These are phyloP conservation scores for Brachionus koreanus DNA, from an alignment of 1,140 invertebrate species.

Conservation along the genomic window DNA sequence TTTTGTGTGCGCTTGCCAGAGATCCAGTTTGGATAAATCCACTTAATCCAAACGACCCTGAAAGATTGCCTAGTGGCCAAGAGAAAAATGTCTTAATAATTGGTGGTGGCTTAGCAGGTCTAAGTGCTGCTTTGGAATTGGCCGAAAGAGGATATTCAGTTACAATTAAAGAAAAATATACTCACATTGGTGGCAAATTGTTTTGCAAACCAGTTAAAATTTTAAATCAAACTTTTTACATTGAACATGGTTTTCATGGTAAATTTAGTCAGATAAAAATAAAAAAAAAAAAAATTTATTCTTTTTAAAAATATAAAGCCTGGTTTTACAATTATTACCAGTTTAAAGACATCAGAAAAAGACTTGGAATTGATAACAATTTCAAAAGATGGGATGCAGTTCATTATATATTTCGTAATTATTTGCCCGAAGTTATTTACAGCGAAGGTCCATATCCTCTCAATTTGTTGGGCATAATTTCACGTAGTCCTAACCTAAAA, in stretches of 20 bases:
- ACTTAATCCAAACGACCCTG: conserved; percentile 26
- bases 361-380: conserved; percentile 40
- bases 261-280: neutral
- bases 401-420: conserved; percentile 44
- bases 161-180: conserved; percentile 44
- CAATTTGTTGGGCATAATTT: conserved; percentile 44
- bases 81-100: conserved; percentile 14
- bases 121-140: conserved; percentile 44
- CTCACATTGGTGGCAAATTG: conserved; percentile 40
- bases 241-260: conserved; percentile 46
- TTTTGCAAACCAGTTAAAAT: conserved; percentile 35
- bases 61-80: neutral
- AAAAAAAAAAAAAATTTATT: neutral
- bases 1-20: neutral
- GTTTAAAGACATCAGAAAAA: conserved; percentile 43
- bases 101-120: conserved; percentile 45
- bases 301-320: neutral
- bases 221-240: conserved; percentile 39
- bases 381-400: conserved; percentile 43
- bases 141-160: conserved; percentile 45
- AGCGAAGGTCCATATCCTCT: conserved; percentile 44
- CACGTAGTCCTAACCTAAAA: conserved; percentile 41
- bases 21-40: conserved; percentile 29
- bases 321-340: conserved; percentile 46
- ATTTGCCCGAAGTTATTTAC: conserved; percentile 46